phyloP scores from a whole-genome alignment of 2,888 invertebrate genomes.

The Lottia scabra region DNA sequence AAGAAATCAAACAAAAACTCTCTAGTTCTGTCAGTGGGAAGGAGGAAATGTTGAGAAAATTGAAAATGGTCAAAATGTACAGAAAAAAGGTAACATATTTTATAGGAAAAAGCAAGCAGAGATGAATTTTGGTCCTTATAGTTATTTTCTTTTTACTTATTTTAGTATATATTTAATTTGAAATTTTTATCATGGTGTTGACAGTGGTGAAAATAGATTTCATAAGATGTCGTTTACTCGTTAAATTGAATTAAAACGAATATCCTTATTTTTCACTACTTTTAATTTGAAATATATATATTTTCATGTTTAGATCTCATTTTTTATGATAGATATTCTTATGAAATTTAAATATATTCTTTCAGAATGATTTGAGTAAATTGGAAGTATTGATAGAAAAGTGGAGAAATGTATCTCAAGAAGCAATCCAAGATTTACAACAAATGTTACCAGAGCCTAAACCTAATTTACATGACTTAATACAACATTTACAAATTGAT shows the following conservation, averaged over 20 bases:
- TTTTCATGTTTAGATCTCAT: too few relatives aligned
- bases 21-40: constrained; percentile 17
- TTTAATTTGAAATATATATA: too few relatives aligned
- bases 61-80: constrained; percentile 58
- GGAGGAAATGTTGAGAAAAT: constrained; percentile 47
- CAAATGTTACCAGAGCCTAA: constrained; percentile 43
- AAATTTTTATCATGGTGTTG: too few relatives aligned
- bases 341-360: constrained; percentile 9
- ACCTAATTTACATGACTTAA: constrained; percentile 45
- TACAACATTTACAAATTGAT: constrained; percentile 51
- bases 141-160: too few relatives aligned
- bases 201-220: too few relatives aligned
- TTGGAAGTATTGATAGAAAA: constrained; percentile 47
- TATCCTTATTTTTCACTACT: too few relatives aligned
- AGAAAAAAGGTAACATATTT: constrained; percentile 44
- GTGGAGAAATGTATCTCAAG: constrained; percentile 50
- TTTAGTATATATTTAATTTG: too few relatives aligned
- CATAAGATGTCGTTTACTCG: too few relatives aligned
- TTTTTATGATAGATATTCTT: not conserved
- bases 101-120: too few relatives aligned
- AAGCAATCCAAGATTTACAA: constrained; percentile 48
- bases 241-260: too few relatives aligned
- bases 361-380: constrained; percentile 51
- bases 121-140: too few relatives aligned
- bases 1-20: constrained; percentile 16